phyloP scores from a whole-genome alignment of 2,888 invertebrate species.

The Liopterus haemorrhoidalis region DNA sequence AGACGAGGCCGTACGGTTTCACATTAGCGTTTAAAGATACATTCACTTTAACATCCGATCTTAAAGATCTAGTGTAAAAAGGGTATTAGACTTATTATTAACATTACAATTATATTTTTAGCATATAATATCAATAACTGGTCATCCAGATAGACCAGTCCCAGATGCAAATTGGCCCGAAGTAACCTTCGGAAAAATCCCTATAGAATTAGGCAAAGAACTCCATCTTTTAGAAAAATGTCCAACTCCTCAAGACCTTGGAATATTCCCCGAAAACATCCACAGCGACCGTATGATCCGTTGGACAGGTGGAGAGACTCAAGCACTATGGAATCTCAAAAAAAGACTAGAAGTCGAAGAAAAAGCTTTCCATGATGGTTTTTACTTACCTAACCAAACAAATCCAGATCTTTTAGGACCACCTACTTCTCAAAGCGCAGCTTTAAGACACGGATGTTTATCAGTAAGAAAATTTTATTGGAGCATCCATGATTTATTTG shows the following conservation, averaged over 20 bases:
- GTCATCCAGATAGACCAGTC: conserved; percentile 56
- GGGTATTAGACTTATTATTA: no score
- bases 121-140: conserved; percentile 59
- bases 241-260: conserved; percentile 55
- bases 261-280: conserved; percentile 50
- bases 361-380: conserved; percentile 48
- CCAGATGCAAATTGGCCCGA: conserved; percentile 45
- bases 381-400: conserved; percentile 63
- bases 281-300: conserved; percentile 49
- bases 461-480: conserved; percentile 69
- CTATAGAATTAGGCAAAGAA: conserved; percentile 46
- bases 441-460: conserved; percentile 64
- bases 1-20: no score
- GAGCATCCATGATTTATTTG: conserved; percentile 60
- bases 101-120: no score
- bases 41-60: no score
- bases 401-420: conserved; percentile 61
- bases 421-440: conserved; percentile 64
- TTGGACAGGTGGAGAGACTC: conserved; percentile 63
- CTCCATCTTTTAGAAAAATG: conserved; percentile 48
- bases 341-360: conserved; percentile 50
- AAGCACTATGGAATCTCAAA: conserved; percentile 54
- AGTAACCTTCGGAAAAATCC: conserved; percentile 48
- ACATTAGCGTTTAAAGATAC: no score
- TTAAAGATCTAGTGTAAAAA: no score